Percentiles rank a stretch among this genome's conserved stretches.
Conservation (phyloP, 2,888 invertebrate species). For the Drosophila gaucha region DNA sequence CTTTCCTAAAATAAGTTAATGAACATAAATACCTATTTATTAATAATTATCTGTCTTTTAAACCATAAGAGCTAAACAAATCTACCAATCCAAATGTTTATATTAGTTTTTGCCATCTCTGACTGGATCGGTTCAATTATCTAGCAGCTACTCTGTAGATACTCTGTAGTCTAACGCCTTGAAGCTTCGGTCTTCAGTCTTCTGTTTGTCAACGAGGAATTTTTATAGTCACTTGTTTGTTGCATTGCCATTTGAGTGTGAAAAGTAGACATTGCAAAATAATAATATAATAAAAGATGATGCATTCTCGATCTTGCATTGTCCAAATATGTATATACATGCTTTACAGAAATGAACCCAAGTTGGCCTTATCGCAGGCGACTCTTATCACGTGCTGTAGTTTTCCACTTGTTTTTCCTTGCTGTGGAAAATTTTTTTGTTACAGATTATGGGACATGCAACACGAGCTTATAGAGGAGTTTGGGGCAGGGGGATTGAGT, state of each 20-base stretch:
- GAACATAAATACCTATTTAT: too few species aligned
- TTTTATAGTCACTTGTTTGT: slow-evolving; percentile 48
- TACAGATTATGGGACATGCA: slow-evolving; percentile 26
- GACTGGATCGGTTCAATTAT: slow-evolving; percentile 3
- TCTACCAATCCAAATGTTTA: too few species aligned
- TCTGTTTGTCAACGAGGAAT: slow-evolving; percentile 23
- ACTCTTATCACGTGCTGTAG: slow-evolving; percentile 75
- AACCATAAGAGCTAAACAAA: too few species aligned
- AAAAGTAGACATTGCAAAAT: slow-evolving; percentile 26
- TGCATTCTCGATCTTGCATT: slow-evolving; percentile 9
- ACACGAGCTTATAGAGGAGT: not conserved
- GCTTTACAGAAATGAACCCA: not conserved
- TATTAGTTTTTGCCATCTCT: slow-evolving; percentile 38
- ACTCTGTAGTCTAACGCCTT: not conserved
- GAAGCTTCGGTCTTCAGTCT: slow-evolving; percentile 13
- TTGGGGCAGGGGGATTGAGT: too few species aligned
- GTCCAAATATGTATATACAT: slow-evolving; percentile 29
- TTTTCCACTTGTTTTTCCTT: slow-evolving; percentile 63
- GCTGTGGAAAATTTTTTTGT: slow-evolving; percentile 63
- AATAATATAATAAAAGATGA: not conserved
- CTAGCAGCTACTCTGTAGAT: slow-evolving; percentile 1
- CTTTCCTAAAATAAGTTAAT: too few species aligned
- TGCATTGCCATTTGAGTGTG: slow-evolving; percentile 53
- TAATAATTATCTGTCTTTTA: too few species aligned
- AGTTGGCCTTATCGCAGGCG: slow-evolving; percentile 46